A percentile compares a stretch with the other conserved stretches of the same genome.
Conservation (phyloP, 2,113 vertebrate genomes). For the Grus americana region DNA sequence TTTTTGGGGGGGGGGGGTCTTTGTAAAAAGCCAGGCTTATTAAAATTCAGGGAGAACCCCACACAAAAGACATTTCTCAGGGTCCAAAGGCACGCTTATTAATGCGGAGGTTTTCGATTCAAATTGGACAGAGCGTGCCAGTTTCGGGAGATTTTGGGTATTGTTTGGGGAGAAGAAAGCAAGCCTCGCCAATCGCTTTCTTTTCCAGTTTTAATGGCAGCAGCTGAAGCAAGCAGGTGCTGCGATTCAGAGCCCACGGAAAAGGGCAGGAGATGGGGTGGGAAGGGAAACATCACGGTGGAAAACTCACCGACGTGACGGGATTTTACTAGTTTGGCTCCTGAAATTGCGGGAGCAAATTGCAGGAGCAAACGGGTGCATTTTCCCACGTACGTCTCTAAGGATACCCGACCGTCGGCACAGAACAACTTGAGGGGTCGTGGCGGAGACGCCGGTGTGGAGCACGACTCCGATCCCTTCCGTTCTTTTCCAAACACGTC, state of each 20-base stretch:
- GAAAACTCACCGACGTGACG: not conserved
- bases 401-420: not conserved
- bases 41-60: slow-evolving; percentile 63
- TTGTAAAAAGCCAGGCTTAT: slow-evolving; percentile 50
- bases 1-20: not conserved
- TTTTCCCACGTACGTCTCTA: too few species aligned
- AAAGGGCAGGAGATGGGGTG: not conserved
- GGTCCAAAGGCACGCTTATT: slow-evolving; percentile 17
- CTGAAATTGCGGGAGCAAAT: not conserved
- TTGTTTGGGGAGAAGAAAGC: slow-evolving; percentile 60
- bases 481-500: not conserved
- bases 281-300: not conserved
- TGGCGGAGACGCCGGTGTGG: not conserved
- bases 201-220: slow-evolving; percentile 29
- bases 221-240: slow-evolving; percentile 64
- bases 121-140: not conserved
- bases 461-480: not conserved
- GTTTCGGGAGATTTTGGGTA: slow-evolving; percentile 31
- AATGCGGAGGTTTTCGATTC: not conserved
- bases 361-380: too few species aligned
- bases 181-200: slow-evolving; percentile 40
- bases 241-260: not conserved
- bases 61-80: slow-evolving; percentile 49
- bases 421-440: not conserved
- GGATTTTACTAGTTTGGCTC: not conserved